Base-by-base conservation (phyloP, 1,140 invertebrate genomes). In the Drosophila guanche region DNA sequence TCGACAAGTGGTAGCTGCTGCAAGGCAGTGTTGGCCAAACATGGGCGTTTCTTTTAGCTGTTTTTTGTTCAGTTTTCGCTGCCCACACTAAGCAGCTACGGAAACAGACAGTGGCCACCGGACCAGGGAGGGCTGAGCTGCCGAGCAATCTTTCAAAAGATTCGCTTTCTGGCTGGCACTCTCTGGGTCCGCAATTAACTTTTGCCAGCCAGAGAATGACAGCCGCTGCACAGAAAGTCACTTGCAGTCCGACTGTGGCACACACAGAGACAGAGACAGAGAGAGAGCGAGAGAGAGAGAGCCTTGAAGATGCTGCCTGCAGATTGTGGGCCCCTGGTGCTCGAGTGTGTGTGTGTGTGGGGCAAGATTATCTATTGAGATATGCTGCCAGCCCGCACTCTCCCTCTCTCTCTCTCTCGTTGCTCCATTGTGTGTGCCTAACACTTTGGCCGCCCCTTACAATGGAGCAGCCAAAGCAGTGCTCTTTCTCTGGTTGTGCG, bases 101-200 rank as follows among this genome's bases (percentile, higher is more conserved):
- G 33, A 10, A 37, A 12, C 33, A 37, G 33, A 37, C 10, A 37
- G 33, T 37, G 33, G 33, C 33, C 33, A 12, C 33, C n/a, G n/a
- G n/a, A 37, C 10, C 10, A 4, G 10, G 8, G 33, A 37, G 33
- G 7, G 33, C 33, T 4, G 2, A 37, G 33, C 33, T 10, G 33
- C 16, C 40, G 52, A 45, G 67, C 78, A 76, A 69, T 77, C 68
- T 75, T 60, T 68, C 29, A 73, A 63, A 33, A 42, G 65, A 68
- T 54, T 68, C 62, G 50, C 65, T 63, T 62, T 62, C 57, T 62
- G 6, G 43, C 43, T 37, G 10, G 10, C 33, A 1, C 5, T 27
- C 25, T 5, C 43, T 48, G 61, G 29, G 72, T 57, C 56, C 73
- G 78, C 78, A 81, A 81, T 81, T 81, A 81, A 81, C 78, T 81